phyloP scores from a whole-genome alignment of 2,888 invertebrate species.

The Drosophila glabriapex region DNA sequence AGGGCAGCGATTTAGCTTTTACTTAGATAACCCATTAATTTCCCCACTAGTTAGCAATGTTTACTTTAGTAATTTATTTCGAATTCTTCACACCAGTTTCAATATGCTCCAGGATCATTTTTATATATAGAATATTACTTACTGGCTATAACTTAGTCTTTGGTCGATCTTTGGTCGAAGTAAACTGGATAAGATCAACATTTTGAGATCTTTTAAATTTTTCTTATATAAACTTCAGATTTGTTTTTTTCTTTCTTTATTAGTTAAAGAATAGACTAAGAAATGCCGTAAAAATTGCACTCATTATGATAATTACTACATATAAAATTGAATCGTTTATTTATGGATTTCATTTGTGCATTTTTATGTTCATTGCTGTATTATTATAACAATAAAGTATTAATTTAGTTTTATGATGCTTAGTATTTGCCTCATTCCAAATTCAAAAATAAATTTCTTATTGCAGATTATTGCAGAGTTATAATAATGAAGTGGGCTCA shows the following conservation, averaged over 20 bases:
- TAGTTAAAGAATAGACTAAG: not conserved
- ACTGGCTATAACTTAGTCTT: not conserved
- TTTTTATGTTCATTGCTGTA: not conserved
- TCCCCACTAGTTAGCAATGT: not conserved
- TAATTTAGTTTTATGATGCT: not conserved
- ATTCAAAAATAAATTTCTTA: not conserved
- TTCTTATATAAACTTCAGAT: not conserved
- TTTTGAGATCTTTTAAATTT: not conserved
- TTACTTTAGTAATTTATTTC: not conserved
- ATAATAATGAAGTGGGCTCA: not conserved
- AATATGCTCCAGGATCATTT: not conserved
- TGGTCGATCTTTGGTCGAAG: not conserved
- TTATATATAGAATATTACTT: not conserved
- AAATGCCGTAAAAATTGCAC: not conserved
- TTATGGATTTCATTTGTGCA: not conserved
- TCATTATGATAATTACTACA: not conserved
- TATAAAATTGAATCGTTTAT: fast-evolving
- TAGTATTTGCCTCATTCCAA: not conserved
- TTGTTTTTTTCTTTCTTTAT: not conserved
- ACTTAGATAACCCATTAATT: not conserved
- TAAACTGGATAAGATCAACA: no score
- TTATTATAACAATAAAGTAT: not conserved
- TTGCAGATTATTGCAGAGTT: not conserved
- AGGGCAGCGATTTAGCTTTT: not conserved
- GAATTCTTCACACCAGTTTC: not conserved